Percentiles rank a stretch among this genome's conserved stretches.
These are phyloP conservation scores for Acanthosepion pharaonis DNA, from an alignment of 2,888 invertebrate genomes.

Conservation along the genomic window DNA sequence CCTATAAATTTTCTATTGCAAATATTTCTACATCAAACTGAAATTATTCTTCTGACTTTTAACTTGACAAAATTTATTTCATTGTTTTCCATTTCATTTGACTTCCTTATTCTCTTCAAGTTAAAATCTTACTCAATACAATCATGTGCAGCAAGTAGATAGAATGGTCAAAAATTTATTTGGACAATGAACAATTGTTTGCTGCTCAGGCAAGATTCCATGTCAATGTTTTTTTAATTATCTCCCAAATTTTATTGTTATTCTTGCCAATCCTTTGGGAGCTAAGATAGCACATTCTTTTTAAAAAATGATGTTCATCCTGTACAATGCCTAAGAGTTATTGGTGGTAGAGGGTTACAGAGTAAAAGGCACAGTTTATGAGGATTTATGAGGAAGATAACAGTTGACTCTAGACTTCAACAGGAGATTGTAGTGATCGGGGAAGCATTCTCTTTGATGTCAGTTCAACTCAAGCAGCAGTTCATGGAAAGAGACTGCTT, in stretches of 20 bases:
- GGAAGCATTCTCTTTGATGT: no score
- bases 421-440: no score
- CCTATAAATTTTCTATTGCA: no score
- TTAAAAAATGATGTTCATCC: no score
- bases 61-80: neutral
- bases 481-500: no score
- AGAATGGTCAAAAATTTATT: neutral
- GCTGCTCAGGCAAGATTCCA: neutral
- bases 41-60: neutral
- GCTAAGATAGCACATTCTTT: neutral
- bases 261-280: neutral
- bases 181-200: neutral
- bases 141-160: neutral
- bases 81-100: neutral
- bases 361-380: no score
- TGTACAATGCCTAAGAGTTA: no score
- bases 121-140: neutral
- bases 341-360: no score
- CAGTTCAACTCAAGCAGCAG: no score
- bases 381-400: no score
- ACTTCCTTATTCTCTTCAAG: neutral
- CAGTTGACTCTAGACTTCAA: no score
- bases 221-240: neutral
- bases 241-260: neutral
- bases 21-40: neutral